Evolutionary conservation across 2,113 vertebrate genomes (phyloP).

Genomic region (Cephalopterus ornatus): DNA sequence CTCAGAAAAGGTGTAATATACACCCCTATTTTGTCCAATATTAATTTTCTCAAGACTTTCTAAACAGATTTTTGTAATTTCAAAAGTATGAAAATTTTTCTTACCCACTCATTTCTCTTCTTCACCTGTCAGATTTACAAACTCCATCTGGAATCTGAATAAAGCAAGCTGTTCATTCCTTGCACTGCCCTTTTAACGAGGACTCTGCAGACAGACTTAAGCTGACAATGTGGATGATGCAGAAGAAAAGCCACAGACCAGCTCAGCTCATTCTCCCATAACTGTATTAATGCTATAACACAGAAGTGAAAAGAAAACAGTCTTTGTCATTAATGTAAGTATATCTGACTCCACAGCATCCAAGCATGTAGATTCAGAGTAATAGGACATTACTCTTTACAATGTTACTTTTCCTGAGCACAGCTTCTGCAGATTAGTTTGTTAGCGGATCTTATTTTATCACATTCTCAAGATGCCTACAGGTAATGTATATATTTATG

Average conservation of each 20-base stretch:
- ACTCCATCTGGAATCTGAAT: constrained; percentile 51
- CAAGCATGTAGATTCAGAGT: neutral
- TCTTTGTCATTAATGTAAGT: neutral
- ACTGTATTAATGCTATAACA: neutral
- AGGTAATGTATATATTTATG: neutral
- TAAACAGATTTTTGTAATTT: constrained; percentile 10
- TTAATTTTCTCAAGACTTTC: neutral
- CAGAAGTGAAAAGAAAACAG: neutral
- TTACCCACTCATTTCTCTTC: constrained; percentile 32
- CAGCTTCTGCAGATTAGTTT: neutral
- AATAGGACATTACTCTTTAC: neutral
- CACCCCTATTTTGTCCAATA: neutral
- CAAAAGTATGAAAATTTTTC: neutral
- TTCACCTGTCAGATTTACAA: constrained; percentile 38
- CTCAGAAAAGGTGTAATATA: neutral
- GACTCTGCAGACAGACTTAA: neutral
- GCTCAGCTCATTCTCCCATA: neutral
- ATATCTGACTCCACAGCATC: neutral
- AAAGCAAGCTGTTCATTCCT: constrained; percentile 36
- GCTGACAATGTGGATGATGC: neutral
- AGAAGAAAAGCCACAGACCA: neutral
- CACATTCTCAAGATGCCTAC: neutral
- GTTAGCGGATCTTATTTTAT: neutral
- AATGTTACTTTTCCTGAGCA: neutral
- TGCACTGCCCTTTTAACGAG: neutral